Evolutionary conservation across 1,140 invertebrate genomes (phyloP).

Genomic region (Macrotrachela quadricornifera): DNA sequence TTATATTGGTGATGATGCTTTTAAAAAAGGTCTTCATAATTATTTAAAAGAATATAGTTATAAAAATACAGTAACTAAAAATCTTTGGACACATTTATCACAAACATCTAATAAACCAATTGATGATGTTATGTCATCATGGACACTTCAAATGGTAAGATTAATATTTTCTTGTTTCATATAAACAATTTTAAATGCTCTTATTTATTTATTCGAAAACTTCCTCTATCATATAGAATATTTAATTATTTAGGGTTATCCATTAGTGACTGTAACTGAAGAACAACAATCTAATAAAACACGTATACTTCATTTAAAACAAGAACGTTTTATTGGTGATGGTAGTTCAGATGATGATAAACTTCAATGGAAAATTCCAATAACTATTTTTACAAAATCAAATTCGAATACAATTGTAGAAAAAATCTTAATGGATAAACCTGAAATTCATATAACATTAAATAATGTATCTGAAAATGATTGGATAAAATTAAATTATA

Average conservation of each 20-base stretch:
- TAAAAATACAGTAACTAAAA: constrained; percentile 71
- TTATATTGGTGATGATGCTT: constrained; percentile 75
- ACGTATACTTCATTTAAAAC: constrained; percentile 46
- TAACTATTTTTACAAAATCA: constrained; percentile 4
- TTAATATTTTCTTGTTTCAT: no score
- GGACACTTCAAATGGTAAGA: constrained; percentile 65
- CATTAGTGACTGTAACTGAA: not conserved
- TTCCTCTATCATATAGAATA: no score
- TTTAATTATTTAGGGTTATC: not conserved
- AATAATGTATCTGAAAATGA: not conserved
- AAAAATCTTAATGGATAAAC: constrained; percentile 1
- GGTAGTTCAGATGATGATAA: constrained; percentile 16
- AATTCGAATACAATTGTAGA: not conserved
- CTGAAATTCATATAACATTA: not conserved
- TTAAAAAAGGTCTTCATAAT: constrained; percentile 74
- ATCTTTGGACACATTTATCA: constrained; percentile 72
- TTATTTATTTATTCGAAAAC: no score
- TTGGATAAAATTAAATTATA: constrained; percentile 9
- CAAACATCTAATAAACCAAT: constrained; percentile 76
- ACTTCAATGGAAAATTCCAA: constrained; percentile 57
- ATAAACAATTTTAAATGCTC: no score
- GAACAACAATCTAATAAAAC: constrained; percentile 27
- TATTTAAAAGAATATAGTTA: constrained; percentile 74
- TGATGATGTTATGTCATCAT: constrained; percentile 68
- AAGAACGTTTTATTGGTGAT: constrained; percentile 67